phyloP scores from a whole-genome alignment of 2,888 invertebrate species.

The Polymixis lichenea region DNA sequence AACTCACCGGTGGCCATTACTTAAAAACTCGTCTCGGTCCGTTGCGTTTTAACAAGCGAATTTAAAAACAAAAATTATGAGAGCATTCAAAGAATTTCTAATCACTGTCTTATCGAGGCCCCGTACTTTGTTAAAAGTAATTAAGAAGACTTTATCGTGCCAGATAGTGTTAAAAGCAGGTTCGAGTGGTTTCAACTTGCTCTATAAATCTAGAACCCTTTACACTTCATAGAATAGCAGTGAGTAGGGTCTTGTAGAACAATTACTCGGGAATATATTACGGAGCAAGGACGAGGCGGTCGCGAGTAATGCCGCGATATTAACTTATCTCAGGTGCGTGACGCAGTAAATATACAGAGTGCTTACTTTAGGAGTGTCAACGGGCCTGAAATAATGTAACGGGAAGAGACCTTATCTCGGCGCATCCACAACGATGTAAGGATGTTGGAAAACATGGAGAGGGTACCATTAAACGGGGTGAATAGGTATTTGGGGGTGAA shows the following conservation, averaged over 20 bases:
- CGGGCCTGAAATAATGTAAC: conserved; percentile 68
- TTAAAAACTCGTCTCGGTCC: conserved; percentile 58
- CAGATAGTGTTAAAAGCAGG: conserved; percentile 76
- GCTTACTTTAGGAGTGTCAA: conserved; percentile 72
- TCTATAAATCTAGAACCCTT: conserved; percentile 86
- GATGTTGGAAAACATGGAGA: conserved; percentile 57
- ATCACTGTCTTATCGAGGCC: conserved; percentile 67
- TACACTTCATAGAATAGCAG: conserved; percentile 87
- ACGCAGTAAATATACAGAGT: conserved; percentile 74
- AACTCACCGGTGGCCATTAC: conserved; percentile 49
- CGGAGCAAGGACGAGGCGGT: conserved; percentile 65
- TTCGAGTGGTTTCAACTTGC: conserved; percentile 79
- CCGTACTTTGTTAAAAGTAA: conserved; percentile 74
- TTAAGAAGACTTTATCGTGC: conserved; percentile 80
- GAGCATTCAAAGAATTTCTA: conserved; percentile 73
- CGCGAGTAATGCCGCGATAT: conserved; percentile 79
- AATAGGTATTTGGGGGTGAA: no score
- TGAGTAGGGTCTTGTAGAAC: conserved; percentile 81
- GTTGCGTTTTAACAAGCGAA: conserved; percentile 59
- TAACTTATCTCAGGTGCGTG: conserved; percentile 83
- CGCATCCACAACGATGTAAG: conserved; percentile 56
- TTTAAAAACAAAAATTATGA: conserved; percentile 68
- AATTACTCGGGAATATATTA: conserved; percentile 85
- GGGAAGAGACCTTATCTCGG: conserved; percentile 59
- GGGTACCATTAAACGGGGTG: conserved; percentile 5